Conservation (phyloP, 2,797 vertebrate species). For the Mormyrops boulengeri region DNA sequence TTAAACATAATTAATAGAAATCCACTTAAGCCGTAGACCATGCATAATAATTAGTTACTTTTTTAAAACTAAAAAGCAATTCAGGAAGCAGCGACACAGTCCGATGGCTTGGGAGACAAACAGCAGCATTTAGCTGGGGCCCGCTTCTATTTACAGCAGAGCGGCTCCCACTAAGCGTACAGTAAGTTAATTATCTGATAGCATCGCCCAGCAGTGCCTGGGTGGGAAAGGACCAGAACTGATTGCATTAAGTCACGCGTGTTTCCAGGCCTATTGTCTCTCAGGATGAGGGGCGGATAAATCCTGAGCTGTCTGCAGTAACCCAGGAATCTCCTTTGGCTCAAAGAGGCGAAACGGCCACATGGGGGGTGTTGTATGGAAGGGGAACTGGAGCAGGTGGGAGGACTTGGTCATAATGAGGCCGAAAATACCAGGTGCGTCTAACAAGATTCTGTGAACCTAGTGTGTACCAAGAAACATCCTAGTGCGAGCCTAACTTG, state of each 20-base stretch:
- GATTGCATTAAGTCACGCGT: constrained; percentile 4
- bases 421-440: background rate
- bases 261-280: background rate
- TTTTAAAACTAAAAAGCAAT: background rate
- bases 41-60: constrained; percentile 13
- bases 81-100: background rate
- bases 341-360: background rate
- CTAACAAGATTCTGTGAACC: background rate
- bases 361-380: background rate
- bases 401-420: background rate
- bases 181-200: constrained; percentile 10
- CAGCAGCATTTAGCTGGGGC: background rate
- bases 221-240: background rate
- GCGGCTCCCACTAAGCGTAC: background rate
- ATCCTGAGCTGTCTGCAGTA: background rate
- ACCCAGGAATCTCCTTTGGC: background rate
- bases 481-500: too few species aligned
- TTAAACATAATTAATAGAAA: constrained; percentile 23
- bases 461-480: background rate
- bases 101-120: background rate
- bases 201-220: background rate
- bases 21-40: constrained; percentile 8
- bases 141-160: background rate
- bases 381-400: background rate
- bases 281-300: background rate